Base-by-base conservation (phyloP, 2,113 vertebrate species). In the Amphiprion percula region DNA sequence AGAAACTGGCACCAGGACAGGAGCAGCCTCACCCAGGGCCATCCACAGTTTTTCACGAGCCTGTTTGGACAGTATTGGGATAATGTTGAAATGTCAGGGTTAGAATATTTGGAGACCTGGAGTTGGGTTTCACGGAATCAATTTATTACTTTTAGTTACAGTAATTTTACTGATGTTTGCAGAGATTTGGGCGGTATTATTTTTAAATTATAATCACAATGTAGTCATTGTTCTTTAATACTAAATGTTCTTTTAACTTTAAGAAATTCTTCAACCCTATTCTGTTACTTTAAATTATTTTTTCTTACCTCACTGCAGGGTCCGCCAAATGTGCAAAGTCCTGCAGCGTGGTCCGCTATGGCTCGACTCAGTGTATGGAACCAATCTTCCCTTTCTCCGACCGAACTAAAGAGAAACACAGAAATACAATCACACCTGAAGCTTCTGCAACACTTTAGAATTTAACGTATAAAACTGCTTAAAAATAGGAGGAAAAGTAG, bases 321-420 rank as follows among this genome's bases (percentile, higher is more conserved):
- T 59, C 92, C 92, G 23, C 91, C 90, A 79, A 94, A 93, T 0
- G 91, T 92, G 68, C 90, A 91, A 56, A 95, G 96, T 39, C 94
- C 90, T 79, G 95, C 95, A 52, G 91, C 91, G 64, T 97, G 96
- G 82, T 98, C 97, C 0, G 96, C 96, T 69, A 97, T 94, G 23
- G 95, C 93, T 84, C 96, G 95, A 91, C 94, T 96, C 77, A 98
- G 91, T 24, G 96, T 96, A 91, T 94, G 94, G 86, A 96, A 96
- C 97, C 97, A 98, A 85, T 98, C 97, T n/a, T 98, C 97, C 39
- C 97, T 94, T 88, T 98, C 97, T 0, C 91, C 95, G 5, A 95
- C 96, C 11, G 97, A 98, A 87, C 97, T 98, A 92, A 26, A 59
- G 24, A 82, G 3, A 58, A 39, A 70, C 14, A 71, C 4, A 83